Evolutionary conservation across 2,113 vertebrate genomes (phyloP).

Genomic region (Myocastor coypus): DNA sequence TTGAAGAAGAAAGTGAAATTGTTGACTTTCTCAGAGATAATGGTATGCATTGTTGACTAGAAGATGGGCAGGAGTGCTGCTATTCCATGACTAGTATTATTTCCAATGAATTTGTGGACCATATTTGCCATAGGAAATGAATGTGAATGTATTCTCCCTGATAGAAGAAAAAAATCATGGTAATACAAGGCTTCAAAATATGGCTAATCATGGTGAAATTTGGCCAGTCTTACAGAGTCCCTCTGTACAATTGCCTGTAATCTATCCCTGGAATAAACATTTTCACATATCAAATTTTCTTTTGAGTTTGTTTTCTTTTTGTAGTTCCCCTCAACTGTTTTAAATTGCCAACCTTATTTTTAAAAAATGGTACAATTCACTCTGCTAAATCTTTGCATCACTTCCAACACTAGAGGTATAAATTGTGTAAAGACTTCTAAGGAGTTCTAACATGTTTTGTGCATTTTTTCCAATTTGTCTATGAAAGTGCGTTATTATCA

Average conservation of each 20-base stretch:
- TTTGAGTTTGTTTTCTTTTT: not conserved
- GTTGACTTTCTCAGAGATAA: not conserved
- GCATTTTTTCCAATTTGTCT: not conserved
- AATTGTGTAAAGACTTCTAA: not conserved
- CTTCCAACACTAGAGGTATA: not conserved
- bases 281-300: not conserved
- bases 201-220: slow-evolving; percentile 2
- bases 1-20: not conserved
- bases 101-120: not conserved
- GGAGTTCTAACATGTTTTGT: not conserved
- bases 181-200: not conserved
- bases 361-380: not conserved
- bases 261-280: not conserved
- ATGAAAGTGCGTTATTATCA: not conserved
- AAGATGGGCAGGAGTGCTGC: not conserved
- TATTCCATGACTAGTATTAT: too few relatives aligned
- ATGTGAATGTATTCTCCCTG: not conserved
- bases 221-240: not conserved
- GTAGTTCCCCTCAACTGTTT: not conserved
- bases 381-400: not conserved
- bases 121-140: not conserved
- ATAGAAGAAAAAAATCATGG: not conserved
- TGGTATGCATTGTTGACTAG: not conserved
- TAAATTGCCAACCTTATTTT: not conserved
- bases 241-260: not conserved